Conservation (phyloP, 2,113 vertebrate species). For the Notechis scutatus region DNA sequence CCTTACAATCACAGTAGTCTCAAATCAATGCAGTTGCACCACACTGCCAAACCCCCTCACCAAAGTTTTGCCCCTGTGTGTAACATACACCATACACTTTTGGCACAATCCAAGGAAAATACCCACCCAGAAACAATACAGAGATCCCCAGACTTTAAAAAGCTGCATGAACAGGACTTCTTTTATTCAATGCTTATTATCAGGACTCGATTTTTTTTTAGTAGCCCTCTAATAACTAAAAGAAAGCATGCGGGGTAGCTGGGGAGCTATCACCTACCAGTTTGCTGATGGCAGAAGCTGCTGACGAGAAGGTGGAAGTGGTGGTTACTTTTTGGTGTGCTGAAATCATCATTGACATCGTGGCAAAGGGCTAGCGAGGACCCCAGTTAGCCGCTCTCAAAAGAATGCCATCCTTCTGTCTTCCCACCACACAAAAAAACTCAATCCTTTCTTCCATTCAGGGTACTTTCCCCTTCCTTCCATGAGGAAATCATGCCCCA, state of each 20-base stretch:
- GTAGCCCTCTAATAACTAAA: not conserved
- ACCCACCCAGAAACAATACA: not conserved
- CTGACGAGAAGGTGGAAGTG: slow-evolving; percentile 49
- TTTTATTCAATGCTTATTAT: not conserved
- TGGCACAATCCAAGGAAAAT: not conserved
- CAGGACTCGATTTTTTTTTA: not conserved
- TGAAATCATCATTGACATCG: slow-evolving; percentile 67
- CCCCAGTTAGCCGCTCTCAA: not conserved
- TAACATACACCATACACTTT: not conserved
- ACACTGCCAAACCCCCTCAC: not conserved
- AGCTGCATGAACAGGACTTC: not conserved
- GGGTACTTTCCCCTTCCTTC: not conserved
- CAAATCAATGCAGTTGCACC: not conserved
- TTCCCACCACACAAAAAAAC: not conserved
- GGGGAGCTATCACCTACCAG: slow-evolving; percentile 23
- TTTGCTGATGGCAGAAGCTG: not conserved
- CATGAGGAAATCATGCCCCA: not conserved
- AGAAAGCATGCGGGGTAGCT: fast-evolving
- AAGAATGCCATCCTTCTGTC: not conserved
- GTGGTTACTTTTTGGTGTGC: slow-evolving; percentile 67
- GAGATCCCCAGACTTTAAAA: not conserved
- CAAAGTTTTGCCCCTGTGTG: not conserved
- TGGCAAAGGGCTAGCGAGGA: slow-evolving; percentile 3
- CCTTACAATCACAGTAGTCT: not conserved
- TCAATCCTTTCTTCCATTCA: not conserved